Evolutionary conservation across 2,797 vertebrate species (phyloP).

Genomic region (Brachyalestes nurse): DNA sequence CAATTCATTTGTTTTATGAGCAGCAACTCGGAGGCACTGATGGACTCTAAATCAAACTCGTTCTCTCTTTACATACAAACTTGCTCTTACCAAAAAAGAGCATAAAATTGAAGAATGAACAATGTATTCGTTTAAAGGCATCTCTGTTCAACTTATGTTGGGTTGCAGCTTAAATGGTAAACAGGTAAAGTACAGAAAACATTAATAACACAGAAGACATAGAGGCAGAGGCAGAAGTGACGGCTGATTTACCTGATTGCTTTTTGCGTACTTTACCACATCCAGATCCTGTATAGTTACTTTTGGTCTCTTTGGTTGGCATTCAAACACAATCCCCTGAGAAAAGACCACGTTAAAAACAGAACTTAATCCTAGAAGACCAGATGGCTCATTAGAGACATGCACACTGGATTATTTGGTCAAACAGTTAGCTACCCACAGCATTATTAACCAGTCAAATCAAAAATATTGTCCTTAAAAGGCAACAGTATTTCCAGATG

Average conservation of each 20-base stretch:
- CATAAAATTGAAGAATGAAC: constrained; percentile 5
- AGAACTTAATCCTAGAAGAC: not conserved
- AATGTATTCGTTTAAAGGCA: no score
- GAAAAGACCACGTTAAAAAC: constrained; percentile 17
- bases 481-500: no score
- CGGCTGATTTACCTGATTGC: constrained; percentile 69
- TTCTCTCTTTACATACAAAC: constrained; percentile 13
- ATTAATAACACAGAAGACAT: no score
- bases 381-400: not conserved
- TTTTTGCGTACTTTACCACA: constrained; percentile 69
- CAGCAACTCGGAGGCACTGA: constrained; percentile 36
- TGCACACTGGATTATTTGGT: not conserved
- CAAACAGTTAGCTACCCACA: not conserved
- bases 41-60: constrained; percentile 48
- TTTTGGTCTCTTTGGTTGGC: constrained; percentile 64
- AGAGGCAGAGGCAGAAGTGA: not conserved
- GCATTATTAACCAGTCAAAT: no score
- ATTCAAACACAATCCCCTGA: constrained; percentile 66
- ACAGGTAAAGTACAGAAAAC: no score
- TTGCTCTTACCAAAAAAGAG: constrained; percentile 15
- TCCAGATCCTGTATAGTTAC: constrained; percentile 64
- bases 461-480: no score
- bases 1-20: constrained; percentile 50
- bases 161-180: no score
- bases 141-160: no score